These are phyloP conservation scores for Ursus arctos DNA, from an alignment of 2,113 vertebrate genomes.

Conservation along the genomic window DNA sequence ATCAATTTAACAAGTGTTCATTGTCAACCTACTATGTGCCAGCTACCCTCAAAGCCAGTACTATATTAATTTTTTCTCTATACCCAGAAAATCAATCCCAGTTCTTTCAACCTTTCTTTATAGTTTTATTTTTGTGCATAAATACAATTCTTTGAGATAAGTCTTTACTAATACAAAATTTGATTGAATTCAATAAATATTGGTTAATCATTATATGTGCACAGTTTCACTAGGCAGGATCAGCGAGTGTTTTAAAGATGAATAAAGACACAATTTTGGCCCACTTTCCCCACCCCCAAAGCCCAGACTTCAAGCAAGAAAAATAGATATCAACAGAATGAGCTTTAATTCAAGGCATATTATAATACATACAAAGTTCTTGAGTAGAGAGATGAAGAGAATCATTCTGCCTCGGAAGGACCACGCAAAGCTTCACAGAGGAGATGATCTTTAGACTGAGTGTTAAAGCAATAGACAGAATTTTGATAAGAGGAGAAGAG, in stretches of 20 bases:
- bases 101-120: neutral
- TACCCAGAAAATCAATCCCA: neutral
- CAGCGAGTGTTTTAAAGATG: neutral
- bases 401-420: neutral
- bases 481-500: neutral
- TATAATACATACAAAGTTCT: accelerated
- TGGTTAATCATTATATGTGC: neutral
- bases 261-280: neutral
- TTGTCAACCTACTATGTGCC: neutral
- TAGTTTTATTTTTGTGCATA: neutral
- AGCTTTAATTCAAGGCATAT: neutral
- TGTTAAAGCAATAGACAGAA: neutral
- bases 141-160: neutral
- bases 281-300: neutral
- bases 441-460: neutral
- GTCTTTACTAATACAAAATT: constrained; percentile 9
- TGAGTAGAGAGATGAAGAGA: neutral
- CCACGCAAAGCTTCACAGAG: neutral
- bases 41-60: neutral
- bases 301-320: neutral
- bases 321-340: neutral
- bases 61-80: neutral
- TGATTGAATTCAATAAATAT: constrained; percentile 24
- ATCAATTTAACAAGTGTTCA: neutral
- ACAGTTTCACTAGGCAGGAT: neutral